A percentile compares a stretch with the other conserved stretches of the same genome.
phyloP scores from a whole-genome alignment of 2,888 invertebrate species.

The Tipula confusa region DNA sequence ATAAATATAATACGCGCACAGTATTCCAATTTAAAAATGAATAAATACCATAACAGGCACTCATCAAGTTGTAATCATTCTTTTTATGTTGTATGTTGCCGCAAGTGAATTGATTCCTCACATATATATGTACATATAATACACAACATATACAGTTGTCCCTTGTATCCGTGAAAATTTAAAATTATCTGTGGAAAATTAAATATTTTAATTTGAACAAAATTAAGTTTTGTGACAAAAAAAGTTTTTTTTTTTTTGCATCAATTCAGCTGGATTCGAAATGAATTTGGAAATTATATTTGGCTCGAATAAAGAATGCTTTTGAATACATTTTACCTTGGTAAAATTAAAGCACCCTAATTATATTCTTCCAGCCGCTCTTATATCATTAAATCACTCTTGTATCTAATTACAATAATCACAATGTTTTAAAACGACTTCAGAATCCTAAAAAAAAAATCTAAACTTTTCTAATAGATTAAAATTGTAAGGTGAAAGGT shows the following conservation, averaged over 20 bases:
- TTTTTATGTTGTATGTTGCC: not conserved
- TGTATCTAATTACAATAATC: not conserved
- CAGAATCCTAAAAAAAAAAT: not conserved
- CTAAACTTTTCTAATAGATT: not conserved
- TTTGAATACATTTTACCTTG: too few species aligned
- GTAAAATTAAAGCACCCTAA: not conserved
- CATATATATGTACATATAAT: not conserved
- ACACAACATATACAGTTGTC: too few species aligned
- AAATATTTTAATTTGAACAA: not conserved
- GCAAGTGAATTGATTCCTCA: not conserved
- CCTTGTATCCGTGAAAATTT: not conserved
- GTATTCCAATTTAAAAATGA: not conserved
- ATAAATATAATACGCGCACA: not conserved
- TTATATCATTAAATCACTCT: not conserved
- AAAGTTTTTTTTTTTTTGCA: too few species aligned
- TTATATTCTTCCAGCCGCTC: not conserved
- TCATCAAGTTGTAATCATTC: not conserved
- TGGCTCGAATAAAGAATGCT: too few species aligned
- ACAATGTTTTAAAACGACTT: not conserved
- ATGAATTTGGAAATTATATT: too few species aligned
- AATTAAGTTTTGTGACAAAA: not conserved
- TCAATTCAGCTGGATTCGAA: not conserved
- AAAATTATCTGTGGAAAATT: not conserved
- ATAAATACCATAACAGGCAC: not conserved
- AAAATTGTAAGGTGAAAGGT: conserved; percentile 25